A percentile compares a stretch with the other conserved stretches of the same genome.
These are phyloP conservation scores for Drosophila peninsularis DNA, from an alignment of 2,888 invertebrate genomes.

Conservation along the genomic window DNA sequence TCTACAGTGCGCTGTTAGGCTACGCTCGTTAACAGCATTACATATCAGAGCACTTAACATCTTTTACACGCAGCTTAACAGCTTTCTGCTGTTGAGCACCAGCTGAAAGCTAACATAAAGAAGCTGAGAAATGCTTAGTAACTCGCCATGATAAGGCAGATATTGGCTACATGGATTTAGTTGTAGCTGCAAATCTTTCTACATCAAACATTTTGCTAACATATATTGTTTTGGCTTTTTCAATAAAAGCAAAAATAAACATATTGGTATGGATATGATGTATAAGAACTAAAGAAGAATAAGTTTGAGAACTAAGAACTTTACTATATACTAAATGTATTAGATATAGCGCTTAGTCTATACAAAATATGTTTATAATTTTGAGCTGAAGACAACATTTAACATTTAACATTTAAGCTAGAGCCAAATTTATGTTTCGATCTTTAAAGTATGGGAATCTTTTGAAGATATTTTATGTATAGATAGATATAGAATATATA, in stretches of 20 bases:
- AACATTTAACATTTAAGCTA: too few species aligned
- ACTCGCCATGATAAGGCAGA: background rate
- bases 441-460: background rate
- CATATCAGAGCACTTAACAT: background rate
- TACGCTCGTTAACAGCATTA: background rate
- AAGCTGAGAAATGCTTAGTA: background rate
- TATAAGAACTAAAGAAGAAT: too few species aligned
- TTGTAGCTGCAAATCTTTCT: background rate
- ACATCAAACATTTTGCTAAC: background rate
- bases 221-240: background rate
- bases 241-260: too few species aligned
- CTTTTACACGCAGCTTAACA: constrained; percentile 1
- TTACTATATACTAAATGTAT: too few species aligned
- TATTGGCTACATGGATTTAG: background rate
- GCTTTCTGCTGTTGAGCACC: background rate
- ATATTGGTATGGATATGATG: background rate
- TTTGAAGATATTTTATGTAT: background rate
- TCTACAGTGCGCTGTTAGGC: constrained; percentile 3
- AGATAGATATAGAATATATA: too few species aligned
- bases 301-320: too few species aligned
- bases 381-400: background rate
- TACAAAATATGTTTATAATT: background rate
- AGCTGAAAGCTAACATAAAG: background rate
- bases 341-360: too few species aligned
- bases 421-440: background rate